Percentiles rank a stretch among this genome's conserved stretches.
Evolutionary conservation across 1,140 invertebrate species (phyloP).

Genomic region (Lepidurus apus): DNA sequence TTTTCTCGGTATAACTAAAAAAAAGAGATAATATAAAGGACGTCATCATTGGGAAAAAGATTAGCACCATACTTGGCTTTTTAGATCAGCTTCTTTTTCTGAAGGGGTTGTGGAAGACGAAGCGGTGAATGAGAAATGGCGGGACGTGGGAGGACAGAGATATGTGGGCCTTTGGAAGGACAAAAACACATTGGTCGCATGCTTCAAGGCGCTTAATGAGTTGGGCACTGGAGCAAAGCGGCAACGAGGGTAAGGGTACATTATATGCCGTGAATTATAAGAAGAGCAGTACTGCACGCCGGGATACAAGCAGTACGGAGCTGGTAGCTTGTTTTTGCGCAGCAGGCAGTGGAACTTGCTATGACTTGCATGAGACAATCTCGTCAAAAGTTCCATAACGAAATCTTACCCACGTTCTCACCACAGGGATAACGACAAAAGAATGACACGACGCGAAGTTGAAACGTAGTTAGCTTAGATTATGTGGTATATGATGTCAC

Average conservation of each 20-base stretch:
- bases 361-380: not conserved
- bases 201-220: not conserved
- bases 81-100: not conserved
- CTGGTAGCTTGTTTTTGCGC: not conserved
- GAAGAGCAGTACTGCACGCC: not conserved
- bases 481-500: too few species aligned
- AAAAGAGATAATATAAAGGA: not conserved
- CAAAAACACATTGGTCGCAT: not conserved
- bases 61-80: not conserved
- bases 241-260: not conserved
- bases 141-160: not conserved
- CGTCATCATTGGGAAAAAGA: not conserved
- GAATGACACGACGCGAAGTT: not conserved
- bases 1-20: conserved; percentile 56
- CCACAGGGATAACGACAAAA: not conserved
- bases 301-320: not conserved
- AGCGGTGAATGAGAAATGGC: not conserved
- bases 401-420: not conserved
- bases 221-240: not conserved
- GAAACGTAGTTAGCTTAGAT: not conserved
- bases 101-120: not conserved
- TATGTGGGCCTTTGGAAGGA: not conserved
- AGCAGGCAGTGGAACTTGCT: not conserved
- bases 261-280: not conserved
- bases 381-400: not conserved